Conservation (phyloP, 2,888 invertebrate species). For the Nyleta sp. region DNA sequence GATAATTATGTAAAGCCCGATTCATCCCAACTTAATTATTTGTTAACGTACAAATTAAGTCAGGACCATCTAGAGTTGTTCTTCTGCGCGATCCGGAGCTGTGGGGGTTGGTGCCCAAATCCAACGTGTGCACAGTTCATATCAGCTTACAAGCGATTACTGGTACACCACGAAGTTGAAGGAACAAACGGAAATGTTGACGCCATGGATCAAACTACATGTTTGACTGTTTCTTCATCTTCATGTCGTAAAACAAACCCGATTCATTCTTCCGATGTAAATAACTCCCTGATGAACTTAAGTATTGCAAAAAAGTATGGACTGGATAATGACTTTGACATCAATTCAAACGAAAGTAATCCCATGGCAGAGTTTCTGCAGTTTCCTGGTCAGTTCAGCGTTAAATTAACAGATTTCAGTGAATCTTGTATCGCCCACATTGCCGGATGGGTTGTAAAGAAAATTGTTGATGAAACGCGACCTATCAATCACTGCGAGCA, state of each 20-base stretch:
- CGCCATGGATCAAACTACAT: constrained; percentile 37
- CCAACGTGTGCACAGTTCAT: constrained; percentile 51
- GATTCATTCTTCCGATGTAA: constrained; percentile 11
- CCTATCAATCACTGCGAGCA: neutral
- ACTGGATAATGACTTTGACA: neutral
- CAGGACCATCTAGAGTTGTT: constrained; percentile 31
- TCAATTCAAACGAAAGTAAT: neutral
- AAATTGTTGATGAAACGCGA: neutral
- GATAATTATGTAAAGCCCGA: constrained; percentile 33
- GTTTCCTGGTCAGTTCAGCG: neutral
- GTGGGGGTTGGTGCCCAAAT: constrained; percentile 52
- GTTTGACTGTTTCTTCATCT: constrained; percentile 32
- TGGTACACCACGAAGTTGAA: constrained; percentile 39
- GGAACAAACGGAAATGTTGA: constrained; percentile 39
- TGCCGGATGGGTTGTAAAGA: constrained; percentile 8
- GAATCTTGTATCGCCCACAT: neutral
- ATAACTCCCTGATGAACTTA: neutral
- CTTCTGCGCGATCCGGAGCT: constrained; percentile 48
- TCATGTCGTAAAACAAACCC: neutral
- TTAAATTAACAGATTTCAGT: neutral
- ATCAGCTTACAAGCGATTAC: constrained; percentile 37
- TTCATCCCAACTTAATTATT: constrained; percentile 28
- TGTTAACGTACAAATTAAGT: constrained; percentile 19
- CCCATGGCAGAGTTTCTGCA: neutral
- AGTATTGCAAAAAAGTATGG: neutral